Percentiles rank a stretch among this genome's conserved stretches.
Evolutionary conservation across 2,113 vertebrate species (phyloP).

Genomic region (Rana temporaria): DNA sequence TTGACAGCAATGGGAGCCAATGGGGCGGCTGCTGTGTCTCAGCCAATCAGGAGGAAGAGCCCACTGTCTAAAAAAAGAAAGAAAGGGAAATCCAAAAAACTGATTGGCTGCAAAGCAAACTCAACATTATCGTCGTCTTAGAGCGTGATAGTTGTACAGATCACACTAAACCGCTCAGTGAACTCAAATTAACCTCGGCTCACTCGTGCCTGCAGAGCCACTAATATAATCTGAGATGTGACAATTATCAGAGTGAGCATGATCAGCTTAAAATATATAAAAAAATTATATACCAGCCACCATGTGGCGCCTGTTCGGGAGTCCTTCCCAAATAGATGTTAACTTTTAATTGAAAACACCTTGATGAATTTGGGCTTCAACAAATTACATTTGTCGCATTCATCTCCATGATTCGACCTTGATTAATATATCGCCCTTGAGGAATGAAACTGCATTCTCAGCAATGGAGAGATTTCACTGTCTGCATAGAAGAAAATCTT

Average conservation of each 20-base stretch:
- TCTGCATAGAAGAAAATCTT: neutral
- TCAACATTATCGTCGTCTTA: slow-evolving; percentile 1
- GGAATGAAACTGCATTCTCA: slow-evolving; percentile 36
- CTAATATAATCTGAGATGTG: slow-evolving; percentile 18
- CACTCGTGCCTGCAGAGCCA: neutral
- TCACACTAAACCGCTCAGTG: slow-evolving; percentile 1
- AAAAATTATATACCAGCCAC: slow-evolving; percentile 36
- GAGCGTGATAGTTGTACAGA: neutral
- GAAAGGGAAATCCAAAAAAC: neutral
- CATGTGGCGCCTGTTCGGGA: slow-evolving; percentile 1
- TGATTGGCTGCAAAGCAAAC: neutral
- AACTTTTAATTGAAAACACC: slow-evolving; percentile 48
- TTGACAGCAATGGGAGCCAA: too few species aligned
- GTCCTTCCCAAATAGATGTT: slow-evolving; percentile 7
- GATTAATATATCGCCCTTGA: slow-evolving; percentile 41
- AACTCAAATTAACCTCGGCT: slow-evolving; percentile 34
- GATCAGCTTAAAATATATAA: slow-evolving; percentile 41
- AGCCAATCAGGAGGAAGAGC: too few species aligned
- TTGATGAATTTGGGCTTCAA: slow-evolving; percentile 47
- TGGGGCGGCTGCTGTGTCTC: too few species aligned
- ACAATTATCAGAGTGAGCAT: slow-evolving; percentile 17
- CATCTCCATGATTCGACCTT: slow-evolving; percentile 35
- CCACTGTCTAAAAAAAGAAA: neutral
- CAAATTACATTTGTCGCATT: slow-evolving; percentile 21
- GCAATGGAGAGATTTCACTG: neutral